phyloP scores from a whole-genome alignment of 2,113 vertebrate species.

The Platichthys stellatus region DNA sequence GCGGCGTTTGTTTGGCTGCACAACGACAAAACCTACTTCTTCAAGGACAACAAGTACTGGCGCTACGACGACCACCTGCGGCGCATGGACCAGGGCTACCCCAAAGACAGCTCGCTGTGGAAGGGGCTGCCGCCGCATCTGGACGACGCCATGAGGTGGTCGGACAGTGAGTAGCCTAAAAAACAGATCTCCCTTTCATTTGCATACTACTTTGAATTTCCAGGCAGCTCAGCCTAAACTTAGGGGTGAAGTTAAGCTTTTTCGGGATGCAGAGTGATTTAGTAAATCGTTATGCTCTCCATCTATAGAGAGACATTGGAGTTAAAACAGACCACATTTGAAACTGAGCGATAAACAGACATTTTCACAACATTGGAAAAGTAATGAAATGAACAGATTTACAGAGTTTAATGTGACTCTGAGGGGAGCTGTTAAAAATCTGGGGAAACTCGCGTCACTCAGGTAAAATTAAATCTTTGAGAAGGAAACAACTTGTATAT shows the following conservation, averaged over 20 bases:
- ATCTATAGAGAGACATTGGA: not conserved
- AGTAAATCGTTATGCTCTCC: not conserved
- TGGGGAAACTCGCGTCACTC: not conserved
- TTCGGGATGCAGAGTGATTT: too few species aligned
- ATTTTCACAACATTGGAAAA: conserved; percentile 1
- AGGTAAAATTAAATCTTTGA: not conserved
- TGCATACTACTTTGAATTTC: too few species aligned
- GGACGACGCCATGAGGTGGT: conserved; percentile 96
- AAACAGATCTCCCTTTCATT: too few species aligned
- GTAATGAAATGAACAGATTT: not conserved
- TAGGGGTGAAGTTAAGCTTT: too few species aligned
- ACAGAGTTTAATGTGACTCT: conserved; percentile 10
- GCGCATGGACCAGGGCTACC: conserved; percentile 92
- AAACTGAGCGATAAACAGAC: not conserved
- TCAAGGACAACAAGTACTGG: conserved; percentile 94
- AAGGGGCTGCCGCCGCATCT: conserved; percentile 89
- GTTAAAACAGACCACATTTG: not conserved
- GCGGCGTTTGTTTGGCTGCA: conserved; percentile 93
- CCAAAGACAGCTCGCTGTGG: conserved; percentile 88
- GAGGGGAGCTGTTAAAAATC: conserved; percentile 13
- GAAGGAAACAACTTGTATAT: not conserved
- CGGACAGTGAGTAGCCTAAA: conserved; percentile 86
- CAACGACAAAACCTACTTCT: conserved; percentile 91
- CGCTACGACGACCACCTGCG: conserved; percentile 89
- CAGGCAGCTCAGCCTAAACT: too few species aligned